Base-by-base conservation (phyloP, 2,888 invertebrate species). In the Germaria angustata region DNA sequence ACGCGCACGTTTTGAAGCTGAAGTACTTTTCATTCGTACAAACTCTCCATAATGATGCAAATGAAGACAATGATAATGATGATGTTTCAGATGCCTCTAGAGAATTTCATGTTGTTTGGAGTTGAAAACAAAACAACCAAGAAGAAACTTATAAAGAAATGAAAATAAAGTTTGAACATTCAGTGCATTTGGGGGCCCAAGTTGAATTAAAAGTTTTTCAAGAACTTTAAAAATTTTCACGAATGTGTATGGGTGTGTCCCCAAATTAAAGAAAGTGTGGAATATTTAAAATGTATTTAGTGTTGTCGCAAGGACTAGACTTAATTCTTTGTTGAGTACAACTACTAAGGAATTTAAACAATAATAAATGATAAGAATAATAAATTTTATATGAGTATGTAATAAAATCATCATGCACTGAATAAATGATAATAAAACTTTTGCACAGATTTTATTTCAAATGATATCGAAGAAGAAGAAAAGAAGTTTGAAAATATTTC, bases 311-410 rank as follows among this genome's bases (percentile, higher is more conserved):
- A 34, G 46, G 39, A 51, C 39, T 24, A 63, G 11, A 34, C 65
- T 53, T 39, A 55, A 46, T 53, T 53, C 59, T n/a, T 61, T 46
- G n/a, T 36, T 41, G 9, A 28, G 6, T 28, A 71, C 75, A 79
- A 75, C 39, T 71, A 72, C 44, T 82, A 79, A 82, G 79, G 72
- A 71, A 82, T 79, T 82, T 82, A 82, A 82, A 79, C 78, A 79
- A 75, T 79, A 82, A 82, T 82, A 82, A 82, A 82, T 75, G 69
- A 79, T 75, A 79, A 82, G 59, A 66, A 66, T n/a, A 3, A 28
- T 61, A 61, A 77, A 66, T 51, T 69, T 13, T 9, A 36, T 17
- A 36, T 36, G 49, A 55, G n/a, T n/a, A 81, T 1, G n/a, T 7
- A 28, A 51, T 44, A 32, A 49, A 57, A 71, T 22, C 72, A 39